phyloP scores from a whole-genome alignment of 2,888 invertebrate species.

The Ochropleura plecta region DNA sequence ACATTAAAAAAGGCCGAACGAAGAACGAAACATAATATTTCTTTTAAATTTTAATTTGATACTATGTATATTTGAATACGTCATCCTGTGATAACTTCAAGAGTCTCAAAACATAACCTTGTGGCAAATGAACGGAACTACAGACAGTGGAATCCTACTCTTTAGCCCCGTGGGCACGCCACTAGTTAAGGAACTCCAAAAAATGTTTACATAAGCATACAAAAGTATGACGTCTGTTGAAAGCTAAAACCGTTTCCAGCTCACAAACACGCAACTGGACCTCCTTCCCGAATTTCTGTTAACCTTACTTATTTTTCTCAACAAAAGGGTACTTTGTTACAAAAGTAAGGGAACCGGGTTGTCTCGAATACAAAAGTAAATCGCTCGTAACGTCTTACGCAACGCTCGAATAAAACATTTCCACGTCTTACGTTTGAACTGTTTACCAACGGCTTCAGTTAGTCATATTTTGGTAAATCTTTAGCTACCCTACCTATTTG shows the following conservation, averaged over 20 bases:
- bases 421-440: neutral
- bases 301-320: neutral
- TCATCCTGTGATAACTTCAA: neutral
- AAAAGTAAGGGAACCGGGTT: conserved; percentile 11
- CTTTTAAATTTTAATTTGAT: neutral
- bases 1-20: neutral
- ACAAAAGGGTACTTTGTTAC: conserved; percentile 15
- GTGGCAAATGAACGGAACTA: neutral
- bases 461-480: neutral
- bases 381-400: conserved; percentile 5
- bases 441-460: neutral
- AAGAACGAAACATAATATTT: neutral
- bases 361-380: neutral
- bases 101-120: neutral
- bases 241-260: neutral
- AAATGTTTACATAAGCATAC: neutral
- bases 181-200: too few species aligned
- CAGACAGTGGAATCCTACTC: neutral
- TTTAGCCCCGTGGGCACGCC: neutral
- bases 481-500: too few species aligned
- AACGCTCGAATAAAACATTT: conserved; percentile 8
- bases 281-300: neutral
- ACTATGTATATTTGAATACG: neutral
- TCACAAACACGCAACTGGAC: neutral
- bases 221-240: neutral